A percentile compares a stretch with the other conserved stretches of the same genome.
These are phyloP conservation scores for Coregonus suidteri DNA, from an alignment of 2,797 vertebrate genomes.

Conservation along the genomic window DNA sequence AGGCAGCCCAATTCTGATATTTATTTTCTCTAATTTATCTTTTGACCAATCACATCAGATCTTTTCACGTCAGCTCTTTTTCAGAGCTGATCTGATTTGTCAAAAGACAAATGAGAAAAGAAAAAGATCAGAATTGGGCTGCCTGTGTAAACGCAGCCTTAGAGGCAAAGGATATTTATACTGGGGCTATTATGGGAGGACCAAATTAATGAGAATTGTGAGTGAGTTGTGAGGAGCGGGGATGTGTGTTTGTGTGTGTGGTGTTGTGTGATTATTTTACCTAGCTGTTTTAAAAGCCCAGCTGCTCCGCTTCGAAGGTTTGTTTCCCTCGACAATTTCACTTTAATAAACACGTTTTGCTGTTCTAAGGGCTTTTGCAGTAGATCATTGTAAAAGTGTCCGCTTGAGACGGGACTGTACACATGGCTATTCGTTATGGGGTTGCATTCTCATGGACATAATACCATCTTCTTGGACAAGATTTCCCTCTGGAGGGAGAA, in stretches of 20 bases:
- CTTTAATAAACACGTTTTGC: conserved; percentile 65
- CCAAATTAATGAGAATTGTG: conserved; percentile 47
- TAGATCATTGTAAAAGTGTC: conserved; percentile 53
- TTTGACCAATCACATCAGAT: too few relatives aligned
- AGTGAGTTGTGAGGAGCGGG: conserved; percentile 17
- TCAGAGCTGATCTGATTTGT: too few relatives aligned
- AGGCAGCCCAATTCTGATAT: too few relatives aligned
- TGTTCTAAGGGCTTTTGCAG: conserved; percentile 38
- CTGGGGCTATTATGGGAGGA: conserved; percentile 22
- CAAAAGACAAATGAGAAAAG: too few relatives aligned
- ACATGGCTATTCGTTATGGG: conserved; percentile 53
- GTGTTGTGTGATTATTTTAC: conserved; percentile 36
- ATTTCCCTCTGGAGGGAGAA: conserved; percentile 37
- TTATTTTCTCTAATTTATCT: too few relatives aligned
- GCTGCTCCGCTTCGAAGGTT: conserved; percentile 17
- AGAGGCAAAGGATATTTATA: conserved; percentile 26
- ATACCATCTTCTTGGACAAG: conserved; percentile 32
- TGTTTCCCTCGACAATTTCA: conserved; percentile 37
- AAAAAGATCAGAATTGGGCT: too few relatives aligned
- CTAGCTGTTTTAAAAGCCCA: conserved; percentile 46
- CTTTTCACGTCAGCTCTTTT: too few relatives aligned
- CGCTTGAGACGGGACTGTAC: conserved; percentile 49
- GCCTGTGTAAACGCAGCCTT: too few relatives aligned
- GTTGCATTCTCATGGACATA: conserved; percentile 55
- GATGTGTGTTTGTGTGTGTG: conserved; percentile 16